Conservation (phyloP, 2,888 invertebrate species). For the Luperina testacea region DNA sequence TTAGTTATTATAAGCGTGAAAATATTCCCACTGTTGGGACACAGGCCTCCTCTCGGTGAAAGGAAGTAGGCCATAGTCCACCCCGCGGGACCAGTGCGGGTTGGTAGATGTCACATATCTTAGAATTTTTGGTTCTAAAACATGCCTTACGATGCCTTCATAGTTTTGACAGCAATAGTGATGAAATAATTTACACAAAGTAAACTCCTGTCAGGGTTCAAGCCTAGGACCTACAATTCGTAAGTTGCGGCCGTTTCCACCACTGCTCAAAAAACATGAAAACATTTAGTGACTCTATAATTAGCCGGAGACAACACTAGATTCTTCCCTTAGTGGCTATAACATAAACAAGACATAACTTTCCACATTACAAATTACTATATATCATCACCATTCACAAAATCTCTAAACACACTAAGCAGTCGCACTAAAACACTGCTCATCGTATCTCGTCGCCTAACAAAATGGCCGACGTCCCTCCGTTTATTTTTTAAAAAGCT, state of each 20-base stretch:
- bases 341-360: conserved; percentile 12
- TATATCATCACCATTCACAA: conserved; percentile 7
- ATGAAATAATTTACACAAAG: not conserved
- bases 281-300: not conserved
- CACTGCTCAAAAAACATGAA: not conserved
- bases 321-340: not conserved
- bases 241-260: not conserved
- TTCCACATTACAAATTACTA: conserved; percentile 15
- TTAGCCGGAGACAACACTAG: not conserved
- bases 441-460: conserved; percentile 43
- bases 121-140: not conserved
- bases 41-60: not conserved
- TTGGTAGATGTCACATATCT: not conserved
- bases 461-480: conserved; percentile 56
- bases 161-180: not conserved
- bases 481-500: conserved; percentile 70
- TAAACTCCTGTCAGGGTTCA: not conserved
- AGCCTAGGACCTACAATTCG: not conserved
- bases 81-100: not conserved
- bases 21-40: not conserved
- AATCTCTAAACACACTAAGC: conserved; percentile 6
- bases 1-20: not conserved
- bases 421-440: conserved; percentile 29
- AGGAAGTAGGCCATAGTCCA: not conserved
- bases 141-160: not conserved